Conservation (phyloP, 2,888 invertebrate genomes). For the Zeuzera pyrina region DNA sequence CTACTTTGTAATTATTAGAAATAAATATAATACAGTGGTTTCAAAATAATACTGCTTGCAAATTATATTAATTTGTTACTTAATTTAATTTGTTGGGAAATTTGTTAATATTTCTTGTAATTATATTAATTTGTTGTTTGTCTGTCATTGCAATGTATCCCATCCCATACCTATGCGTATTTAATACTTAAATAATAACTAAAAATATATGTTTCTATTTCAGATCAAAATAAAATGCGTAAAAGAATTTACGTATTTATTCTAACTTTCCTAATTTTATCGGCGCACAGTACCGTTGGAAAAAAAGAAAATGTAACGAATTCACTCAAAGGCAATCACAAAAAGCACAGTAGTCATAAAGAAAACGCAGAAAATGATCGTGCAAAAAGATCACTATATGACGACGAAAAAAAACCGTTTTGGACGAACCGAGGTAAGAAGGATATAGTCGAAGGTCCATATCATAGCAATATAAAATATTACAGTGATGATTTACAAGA, state of each 20-base stretch:
- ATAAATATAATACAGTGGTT: too few relatives aligned
- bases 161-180: too few relatives aligned
- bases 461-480: conserved; percentile 19
- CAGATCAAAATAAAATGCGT: conserved; percentile 40
- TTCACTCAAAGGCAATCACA: conserved; percentile 21
- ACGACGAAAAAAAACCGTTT: conserved; percentile 33
- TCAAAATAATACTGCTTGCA: too few relatives aligned
- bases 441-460: conserved; percentile 10
- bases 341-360: conserved; percentile 26
- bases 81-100: too few relatives aligned
- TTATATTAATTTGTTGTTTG: too few relatives aligned
- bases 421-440: conserved; percentile 38
- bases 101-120: too few relatives aligned
- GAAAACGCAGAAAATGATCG: conserved; percentile 30
- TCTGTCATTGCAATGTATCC: too few relatives aligned
- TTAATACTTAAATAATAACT: too few relatives aligned
- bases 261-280: conserved; percentile 34
- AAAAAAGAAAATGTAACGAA: conserved; percentile 37
- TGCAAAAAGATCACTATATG: conserved; percentile 36
- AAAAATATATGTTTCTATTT: too few relatives aligned
- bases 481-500: conserved; percentile 20
- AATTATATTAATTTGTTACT: too few relatives aligned
- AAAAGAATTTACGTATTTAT: conserved; percentile 33
- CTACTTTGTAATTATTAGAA: too few relatives aligned
- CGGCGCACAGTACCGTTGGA: conserved; percentile 34